Evolutionary conservation across 2,888 invertebrate genomes (phyloP).

Genomic region (Epistrophella euchroma): DNA sequence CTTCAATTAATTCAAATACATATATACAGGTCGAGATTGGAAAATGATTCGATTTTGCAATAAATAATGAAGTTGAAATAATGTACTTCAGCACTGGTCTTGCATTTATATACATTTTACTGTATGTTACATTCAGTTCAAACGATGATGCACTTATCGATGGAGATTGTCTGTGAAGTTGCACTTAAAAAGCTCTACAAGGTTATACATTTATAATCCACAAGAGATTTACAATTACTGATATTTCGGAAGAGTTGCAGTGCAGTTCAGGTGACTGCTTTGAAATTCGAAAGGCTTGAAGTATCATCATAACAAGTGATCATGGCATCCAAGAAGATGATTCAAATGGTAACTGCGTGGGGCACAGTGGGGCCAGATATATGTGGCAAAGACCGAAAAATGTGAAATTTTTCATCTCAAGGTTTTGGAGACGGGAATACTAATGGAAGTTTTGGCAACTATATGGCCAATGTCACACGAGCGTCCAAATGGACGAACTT

Average conservation of each 20-base stretch:
- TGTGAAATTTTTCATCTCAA: no score
- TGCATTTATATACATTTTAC: neutral
- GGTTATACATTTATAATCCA: conserved; percentile 38
- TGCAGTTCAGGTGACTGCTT: conserved; percentile 39
- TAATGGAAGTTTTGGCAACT: no score
- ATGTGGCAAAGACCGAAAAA: neutral
- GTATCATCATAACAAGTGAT: conserved; percentile 11
- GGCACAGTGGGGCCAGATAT: neutral
- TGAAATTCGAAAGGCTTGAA: conserved; percentile 67
- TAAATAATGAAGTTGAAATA: conserved; percentile 31
- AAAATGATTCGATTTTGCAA: conserved; percentile 35
- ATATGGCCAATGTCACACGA: no score
- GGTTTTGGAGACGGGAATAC: no score
- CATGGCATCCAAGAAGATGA: conserved; percentile 47
- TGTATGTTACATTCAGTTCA: conserved; percentile 13
- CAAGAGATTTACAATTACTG: conserved; percentile 14
- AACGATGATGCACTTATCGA: conserved; percentile 53
- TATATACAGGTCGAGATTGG: neutral
- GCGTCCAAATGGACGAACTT: no score
- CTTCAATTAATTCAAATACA: conserved; percentile 35
- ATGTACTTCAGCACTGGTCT: neutral
- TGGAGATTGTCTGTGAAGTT: conserved; percentile 56
- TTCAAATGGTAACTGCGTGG: conserved; percentile 36
- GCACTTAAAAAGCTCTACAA: conserved; percentile 42
- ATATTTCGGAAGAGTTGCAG: conserved; percentile 43